Percentiles rank a stretch among this genome's conserved stretches.
These are phyloP conservation scores for Microtus ochrogaster DNA, from an alignment of 2,113 vertebrate genomes.

Conservation along the genomic window DNA sequence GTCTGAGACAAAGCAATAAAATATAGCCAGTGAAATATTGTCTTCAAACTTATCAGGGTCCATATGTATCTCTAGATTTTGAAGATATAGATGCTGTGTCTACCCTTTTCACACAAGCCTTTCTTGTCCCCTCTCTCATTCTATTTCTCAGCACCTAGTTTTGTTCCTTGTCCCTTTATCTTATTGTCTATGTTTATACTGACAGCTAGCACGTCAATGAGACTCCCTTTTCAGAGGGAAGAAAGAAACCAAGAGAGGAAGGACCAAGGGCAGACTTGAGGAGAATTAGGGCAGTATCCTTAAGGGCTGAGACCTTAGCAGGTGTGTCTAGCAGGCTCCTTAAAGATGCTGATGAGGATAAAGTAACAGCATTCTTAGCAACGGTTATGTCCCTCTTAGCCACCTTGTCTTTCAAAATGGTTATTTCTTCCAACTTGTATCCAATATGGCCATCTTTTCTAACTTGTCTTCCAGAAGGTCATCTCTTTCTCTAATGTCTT, in stretches of 20 bases:
- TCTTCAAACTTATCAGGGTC: not conserved
- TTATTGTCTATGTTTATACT: not conserved
- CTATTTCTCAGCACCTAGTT: not conserved
- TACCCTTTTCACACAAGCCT: rapidly evolving
- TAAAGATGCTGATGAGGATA: not conserved
- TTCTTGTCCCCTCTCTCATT: not conserved
- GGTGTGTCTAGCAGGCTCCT: not conserved
- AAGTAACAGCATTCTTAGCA: not conserved
- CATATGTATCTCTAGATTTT: not conserved
- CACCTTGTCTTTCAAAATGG: not conserved
- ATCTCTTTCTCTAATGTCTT: not conserved
- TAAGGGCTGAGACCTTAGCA: not conserved
- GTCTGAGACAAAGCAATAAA: not conserved
- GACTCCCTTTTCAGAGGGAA: not conserved
- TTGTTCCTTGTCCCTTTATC: not conserved
- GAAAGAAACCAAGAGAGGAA: not conserved
- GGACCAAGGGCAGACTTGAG: not conserved
- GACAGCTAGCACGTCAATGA: not conserved
- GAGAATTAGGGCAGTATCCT: not conserved
- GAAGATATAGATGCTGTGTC: rapidly evolving
- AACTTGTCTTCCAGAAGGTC: not conserved
- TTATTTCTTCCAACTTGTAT: not conserved
- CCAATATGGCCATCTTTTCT: not conserved
- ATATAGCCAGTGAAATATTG: not conserved
- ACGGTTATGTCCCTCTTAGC: not conserved